These are phyloP conservation scores for Escarpia spicata DNA, from an alignment of 2,888 invertebrate species.

Conservation along the genomic window DNA sequence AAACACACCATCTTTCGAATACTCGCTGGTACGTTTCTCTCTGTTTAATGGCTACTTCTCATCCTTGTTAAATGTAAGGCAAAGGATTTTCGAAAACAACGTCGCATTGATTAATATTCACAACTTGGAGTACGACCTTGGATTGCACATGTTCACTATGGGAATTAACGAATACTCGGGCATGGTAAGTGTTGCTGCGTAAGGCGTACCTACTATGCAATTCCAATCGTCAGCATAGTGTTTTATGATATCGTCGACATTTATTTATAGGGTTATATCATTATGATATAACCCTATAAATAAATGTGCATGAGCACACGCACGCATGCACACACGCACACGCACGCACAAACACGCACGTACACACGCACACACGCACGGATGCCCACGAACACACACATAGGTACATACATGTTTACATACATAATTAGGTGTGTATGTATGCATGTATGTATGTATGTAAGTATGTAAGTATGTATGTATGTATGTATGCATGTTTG, in stretches of 20 bases:
- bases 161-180: slow-evolving; percentile 46
- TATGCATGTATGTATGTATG: background rate
- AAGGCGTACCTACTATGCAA: background rate
- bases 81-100: background rate
- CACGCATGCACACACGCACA: no score
- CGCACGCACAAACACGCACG: no score
- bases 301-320: no score
- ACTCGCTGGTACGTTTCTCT: no score
- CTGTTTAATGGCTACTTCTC: no score
- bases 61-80: background rate
- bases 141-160: slow-evolving; percentile 38
- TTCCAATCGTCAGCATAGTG: background rate
- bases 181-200: slow-evolving; percentile 37
- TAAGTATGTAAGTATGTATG: background rate
- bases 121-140: slow-evolving; percentile 39
- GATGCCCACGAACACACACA: no score
- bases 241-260: background rate
- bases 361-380: no score
- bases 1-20: no score
- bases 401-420: no score
- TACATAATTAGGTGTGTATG: background rate
- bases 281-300: no score
- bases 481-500: background rate
- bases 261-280: background rate
- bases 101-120: slow-evolving; percentile 36